Base-by-base conservation (phyloP, 2,113 vertebrate species). In the Cygnus atratus region DNA sequence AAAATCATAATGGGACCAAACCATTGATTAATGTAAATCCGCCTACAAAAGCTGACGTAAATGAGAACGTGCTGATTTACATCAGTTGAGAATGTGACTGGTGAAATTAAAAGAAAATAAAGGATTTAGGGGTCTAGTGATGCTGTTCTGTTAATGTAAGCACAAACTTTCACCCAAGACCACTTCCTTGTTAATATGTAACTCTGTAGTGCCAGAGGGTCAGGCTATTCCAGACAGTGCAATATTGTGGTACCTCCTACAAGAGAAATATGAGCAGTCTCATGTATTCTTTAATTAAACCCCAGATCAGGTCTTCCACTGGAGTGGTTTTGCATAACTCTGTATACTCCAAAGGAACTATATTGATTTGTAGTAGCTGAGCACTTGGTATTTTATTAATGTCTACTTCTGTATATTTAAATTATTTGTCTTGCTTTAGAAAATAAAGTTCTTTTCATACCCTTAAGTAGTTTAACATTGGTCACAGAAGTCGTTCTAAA, bases 101-200 rank as follows among this genome's bases (percentile, higher is more conserved):
- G 31, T 68, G 46, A 90, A 93, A 88, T 92, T 17, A 86, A 93
- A 96, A 66, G 68, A 86, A 93, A 92, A 86, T 87, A 92, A 84
- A 83, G 41, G 44, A 21, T 24, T 76, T 71, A 79, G 82, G 76
- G 82, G 55, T 35, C 55, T 77, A 29, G 28, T 29, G 63, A 41
- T 82, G 41, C 58, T 84, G 41, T 15, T 88, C 20, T 44, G 59
- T 63, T 90, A 75, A 80, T 44, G n/a, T 75, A 46, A 95, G 62
- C 88, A 77, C 41, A 79, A 41, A 50, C 54, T 79, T 97, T 95
- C 81, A 84, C 59, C 28, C 65, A 88, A 93, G 95, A 95, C 83
- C 63, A 54, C 74, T 87, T 87, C 12, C 3, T 52, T 58, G 96
- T 98, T 98, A 98, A 98, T 97, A 5, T 29, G 94, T 98, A 96